phyloP scores from a whole-genome alignment of 92 coral and sea anemone species.

The Galaxea fascicularis region DNA sequence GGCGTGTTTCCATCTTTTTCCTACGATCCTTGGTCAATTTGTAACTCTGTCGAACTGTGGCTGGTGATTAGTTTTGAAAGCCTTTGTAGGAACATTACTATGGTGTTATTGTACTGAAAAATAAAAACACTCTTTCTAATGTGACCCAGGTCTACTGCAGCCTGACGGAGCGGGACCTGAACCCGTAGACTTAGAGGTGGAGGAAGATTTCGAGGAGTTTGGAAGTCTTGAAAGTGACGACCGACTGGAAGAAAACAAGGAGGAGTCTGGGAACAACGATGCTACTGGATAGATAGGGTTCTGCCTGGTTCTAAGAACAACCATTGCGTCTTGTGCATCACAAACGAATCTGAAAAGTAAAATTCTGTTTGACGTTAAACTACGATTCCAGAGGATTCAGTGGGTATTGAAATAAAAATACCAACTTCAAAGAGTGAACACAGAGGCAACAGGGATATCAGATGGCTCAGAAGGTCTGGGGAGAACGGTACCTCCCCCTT shows the following conservation, averaged over 20 bases:
- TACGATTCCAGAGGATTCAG: too few species aligned
- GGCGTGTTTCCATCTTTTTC: too few species aligned
- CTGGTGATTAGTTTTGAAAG: too few species aligned
- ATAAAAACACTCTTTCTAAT: neutral
- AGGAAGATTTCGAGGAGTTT: slow-evolving; percentile 65
- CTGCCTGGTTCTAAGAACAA: neutral
- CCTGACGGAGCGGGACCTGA: slow-evolving; percentile 92
- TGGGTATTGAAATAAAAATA: too few species aligned
- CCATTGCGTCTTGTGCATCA: neutral
- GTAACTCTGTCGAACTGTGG: too few species aligned
- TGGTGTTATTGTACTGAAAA: neutral
- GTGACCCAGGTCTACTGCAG: slow-evolving; percentile 64
- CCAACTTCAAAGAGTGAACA: too few species aligned
- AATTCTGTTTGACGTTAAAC: too few species aligned
- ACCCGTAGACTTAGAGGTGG: slow-evolving; percentile 86
- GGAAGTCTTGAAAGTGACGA: slow-evolving; percentile 39
- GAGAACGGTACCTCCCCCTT: too few species aligned
- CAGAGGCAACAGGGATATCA: too few species aligned
- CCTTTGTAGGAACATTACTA: too few species aligned
- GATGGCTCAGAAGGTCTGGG: too few species aligned
- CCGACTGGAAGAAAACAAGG: slow-evolving; percentile 15
- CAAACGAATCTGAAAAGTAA: neutral
- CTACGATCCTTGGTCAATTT: too few species aligned
- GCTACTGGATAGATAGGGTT: neutral
- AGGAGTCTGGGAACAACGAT: neutral